Conservation (phyloP, 2,888 invertebrate species). For the Drosophila recens region DNA sequence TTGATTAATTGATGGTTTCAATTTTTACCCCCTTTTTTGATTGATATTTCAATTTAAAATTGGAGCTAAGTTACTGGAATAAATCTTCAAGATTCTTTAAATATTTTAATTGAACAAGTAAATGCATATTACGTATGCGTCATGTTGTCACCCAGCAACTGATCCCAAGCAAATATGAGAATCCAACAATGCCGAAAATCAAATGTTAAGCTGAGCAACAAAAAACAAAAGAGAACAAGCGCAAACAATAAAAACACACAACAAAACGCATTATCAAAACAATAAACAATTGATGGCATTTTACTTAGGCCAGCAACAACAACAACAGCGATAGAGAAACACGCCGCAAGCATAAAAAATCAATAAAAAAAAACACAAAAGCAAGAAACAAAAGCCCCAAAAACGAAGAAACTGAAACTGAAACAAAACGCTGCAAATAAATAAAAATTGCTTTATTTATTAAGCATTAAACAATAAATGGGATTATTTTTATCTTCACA, state of each 20-base stretch:
- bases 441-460: constrained; percentile 81
- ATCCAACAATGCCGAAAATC: constrained; percentile 1
- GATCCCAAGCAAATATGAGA: not conserved
- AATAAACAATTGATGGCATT: constrained; percentile 80
- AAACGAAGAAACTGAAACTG: constrained; percentile 29
- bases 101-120: constrained; percentile 1
- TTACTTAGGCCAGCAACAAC: constrained; percentile 59
- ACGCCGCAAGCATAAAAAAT: constrained; percentile 48
- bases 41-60: constrained; percentile 40
- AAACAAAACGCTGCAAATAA: constrained; percentile 68
- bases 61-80: constrained; percentile 1
- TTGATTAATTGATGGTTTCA: constrained; percentile 57
- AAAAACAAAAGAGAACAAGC: constrained; percentile 14
- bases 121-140: constrained; percentile 12
- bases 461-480: constrained; percentile 81
- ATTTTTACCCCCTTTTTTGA: constrained; percentile 29
- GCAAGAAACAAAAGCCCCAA: constrained; percentile 24
- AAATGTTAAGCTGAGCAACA: constrained; percentile 16
- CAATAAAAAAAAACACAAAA: constrained; percentile 37
- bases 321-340: constrained; percentile 24
- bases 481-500: constrained; percentile 72
- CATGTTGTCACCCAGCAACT: constrained; percentile 13
- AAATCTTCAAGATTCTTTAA: constrained; percentile 10
- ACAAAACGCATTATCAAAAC: constrained; percentile 72
- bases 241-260: constrained; percentile 56